A percentile compares a stretch with the other conserved stretches of the same genome.
phyloP scores from a whole-genome alignment of 2,888 invertebrate genomes.

The Ophioninae sp. region DNA sequence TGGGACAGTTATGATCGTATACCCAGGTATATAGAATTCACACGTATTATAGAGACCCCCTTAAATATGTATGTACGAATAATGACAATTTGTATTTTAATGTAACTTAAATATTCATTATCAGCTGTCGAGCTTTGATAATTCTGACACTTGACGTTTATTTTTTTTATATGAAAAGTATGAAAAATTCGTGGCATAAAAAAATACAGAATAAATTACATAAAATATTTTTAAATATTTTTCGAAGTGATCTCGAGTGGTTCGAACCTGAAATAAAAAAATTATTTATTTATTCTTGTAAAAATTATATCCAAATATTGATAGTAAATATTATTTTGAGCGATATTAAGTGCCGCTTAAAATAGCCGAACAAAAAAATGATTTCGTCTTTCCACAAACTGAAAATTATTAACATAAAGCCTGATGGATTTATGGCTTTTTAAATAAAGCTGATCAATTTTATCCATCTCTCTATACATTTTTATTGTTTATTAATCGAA shows the following conservation, averaged over 20 bases:
- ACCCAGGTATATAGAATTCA: slow-evolving; percentile 86
- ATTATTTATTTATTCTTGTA: too few relatives aligned
- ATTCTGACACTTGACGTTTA: too few relatives aligned
- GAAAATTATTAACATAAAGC: not conserved
- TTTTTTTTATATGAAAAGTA: too few relatives aligned
- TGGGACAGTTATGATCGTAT: slow-evolving; percentile 96
- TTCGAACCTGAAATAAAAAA: too few relatives aligned
- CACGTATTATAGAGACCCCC: not conserved
- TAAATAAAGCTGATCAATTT: not conserved
- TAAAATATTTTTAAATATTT: too few relatives aligned
- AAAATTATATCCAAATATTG: not conserved
- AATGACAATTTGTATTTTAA: not conserved
- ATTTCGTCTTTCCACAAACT: not conserved
- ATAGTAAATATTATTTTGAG: not conserved
- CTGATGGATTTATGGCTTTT: too few relatives aligned
- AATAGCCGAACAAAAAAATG: not conserved
- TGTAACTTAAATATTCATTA: too few relatives aligned
- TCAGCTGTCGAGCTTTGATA: too few relatives aligned
- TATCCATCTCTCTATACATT: not conserved
- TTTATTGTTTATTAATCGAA: not conserved
- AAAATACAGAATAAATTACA: too few relatives aligned
- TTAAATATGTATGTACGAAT: not conserved
- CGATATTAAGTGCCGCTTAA: not conserved
- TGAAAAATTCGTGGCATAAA: too few relatives aligned
- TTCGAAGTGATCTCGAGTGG: too few relatives aligned